phyloP scores from a whole-genome alignment of 2,797 vertebrate genomes.

The Tapera naevia region DNA sequence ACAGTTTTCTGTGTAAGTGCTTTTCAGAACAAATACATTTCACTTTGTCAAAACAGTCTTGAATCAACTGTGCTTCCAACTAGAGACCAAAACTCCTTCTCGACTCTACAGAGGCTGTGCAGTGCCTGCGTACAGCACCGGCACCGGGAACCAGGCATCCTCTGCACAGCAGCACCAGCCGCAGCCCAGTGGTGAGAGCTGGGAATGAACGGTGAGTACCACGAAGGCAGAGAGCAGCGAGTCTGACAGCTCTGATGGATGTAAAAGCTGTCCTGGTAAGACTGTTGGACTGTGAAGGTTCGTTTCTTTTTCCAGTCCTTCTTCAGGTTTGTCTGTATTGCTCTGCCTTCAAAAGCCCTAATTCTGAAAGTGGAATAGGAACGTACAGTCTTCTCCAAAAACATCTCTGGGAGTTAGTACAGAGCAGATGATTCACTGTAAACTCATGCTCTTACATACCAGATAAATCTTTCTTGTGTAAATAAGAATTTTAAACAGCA shows the following conservation, averaged over 20 bases:
- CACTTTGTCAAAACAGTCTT: background rate
- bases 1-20: background rate
- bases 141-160: rapidly evolving
- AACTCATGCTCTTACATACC: background rate
- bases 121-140: rapidly evolving
- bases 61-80: background rate
- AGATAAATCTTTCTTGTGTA: rapidly evolving
- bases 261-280: background rate
- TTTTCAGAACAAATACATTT: constrained; percentile 16
- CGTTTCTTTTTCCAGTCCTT: background rate
- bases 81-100: background rate
- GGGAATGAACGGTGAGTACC: background rate
- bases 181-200: rapidly evolving
- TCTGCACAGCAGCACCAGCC: background rate
- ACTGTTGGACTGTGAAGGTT: background rate
- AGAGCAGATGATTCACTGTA: background rate
- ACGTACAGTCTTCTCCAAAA: background rate
- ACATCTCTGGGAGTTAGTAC: background rate
- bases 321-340: background rate
- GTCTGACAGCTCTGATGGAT: background rate
- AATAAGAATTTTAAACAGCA: background rate
- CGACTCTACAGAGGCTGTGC: rapidly evolving
- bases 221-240: background rate
- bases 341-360: background rate
- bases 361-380: background rate